Base-by-base conservation (phyloP, 1,140 invertebrate genomes). In the Scaptomyza pallida region DNA sequence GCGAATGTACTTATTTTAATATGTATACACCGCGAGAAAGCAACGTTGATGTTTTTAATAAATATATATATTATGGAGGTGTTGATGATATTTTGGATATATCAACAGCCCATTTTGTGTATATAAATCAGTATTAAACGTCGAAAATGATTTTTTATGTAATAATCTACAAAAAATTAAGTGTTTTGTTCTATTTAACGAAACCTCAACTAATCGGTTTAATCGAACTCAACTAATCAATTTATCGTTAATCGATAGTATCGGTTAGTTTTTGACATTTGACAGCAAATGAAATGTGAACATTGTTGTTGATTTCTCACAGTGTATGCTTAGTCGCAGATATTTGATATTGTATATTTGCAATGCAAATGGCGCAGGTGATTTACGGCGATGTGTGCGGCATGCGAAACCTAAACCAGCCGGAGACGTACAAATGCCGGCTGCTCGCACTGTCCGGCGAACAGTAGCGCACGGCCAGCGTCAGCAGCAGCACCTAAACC, bases 281-380 rank as follows among this genome's bases (percentile, higher is more conserved):
- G 19, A 21, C 19, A 21, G 19, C 4, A 30, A 30, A 9, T n/a
- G 12, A 37, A 37, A 37, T n/a, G 12, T 37, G 8, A n/a, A 37
- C 33, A n/a, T n/a, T 0, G 12, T n/a, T 3, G n/a, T 4, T 37
- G n/a, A 12, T n/a, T 37, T 37, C 5, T 4, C n/a, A 37, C 12
- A 4, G 33, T 37, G n/a, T 37, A 37, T 30, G 0, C 8, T 8
- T 30, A 5, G 19, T 12, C 48, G 17, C 41, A 43, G 17, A 9
- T 15, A 13, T 40, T 35, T 51, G 21, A 2, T 45, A 70, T 26
- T 5, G 23, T 4, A 26, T 5, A 26, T 70, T 70, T 68, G 65
- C 71, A 73, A 74, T 74, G 71, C 74, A 77, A 77, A 77, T 77
- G 37, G 52, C 40, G 48, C 44, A 60, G 67, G 43, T 64, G 60